Evolutionary conservation across 2,113 vertebrate genomes (phyloP).

Genomic region (pig (Sus scrofa)): T2T-Sscrofa CM000813.6:1430001-1430500

Average conservation of each 20-base stretch:
- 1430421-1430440: neutral
- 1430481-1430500: too few relatives aligned
- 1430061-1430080: neutral
- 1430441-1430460: neutral
- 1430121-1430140: neutral
- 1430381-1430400: neutral
- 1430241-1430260: fast-evolving
- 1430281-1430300: neutral
- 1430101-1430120: neutral
- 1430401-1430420: fast-evolving
- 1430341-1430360: neutral
- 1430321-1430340: neutral
- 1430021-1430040: neutral
- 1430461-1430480: neutral
- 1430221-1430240: neutral
- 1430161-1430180: neutral
- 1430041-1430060: neutral
- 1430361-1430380: fast-evolving
- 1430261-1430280: neutral
- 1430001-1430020: neutral
- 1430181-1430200: neutral
- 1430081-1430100: neutral
- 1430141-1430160: neutral
- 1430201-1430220: neutral
- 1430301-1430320: neutral